These are phyloP conservation scores for Globicephala melas DNA, from an alignment of 2,113 vertebrate genomes.

Conservation along the genomic window DNA sequence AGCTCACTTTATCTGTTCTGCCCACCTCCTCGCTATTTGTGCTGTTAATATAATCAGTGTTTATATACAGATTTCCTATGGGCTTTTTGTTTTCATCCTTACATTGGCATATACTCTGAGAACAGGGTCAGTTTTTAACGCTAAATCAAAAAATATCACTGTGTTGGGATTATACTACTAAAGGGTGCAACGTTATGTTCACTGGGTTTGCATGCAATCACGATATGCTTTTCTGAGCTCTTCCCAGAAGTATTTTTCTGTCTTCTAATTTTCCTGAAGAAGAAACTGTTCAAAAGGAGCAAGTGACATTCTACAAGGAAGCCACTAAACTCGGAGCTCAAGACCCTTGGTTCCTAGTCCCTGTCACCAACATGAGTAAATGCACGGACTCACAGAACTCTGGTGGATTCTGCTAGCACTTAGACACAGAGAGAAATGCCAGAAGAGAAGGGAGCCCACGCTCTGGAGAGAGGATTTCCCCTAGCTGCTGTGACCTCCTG, in stretches of 20 bases:
- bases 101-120: not conserved
- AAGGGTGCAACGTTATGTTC: not conserved
- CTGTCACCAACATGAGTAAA: not conserved
- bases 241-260: not conserved
- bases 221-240: not conserved
- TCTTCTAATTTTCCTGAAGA: not conserved
- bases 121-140: not conserved
- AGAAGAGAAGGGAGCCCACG: not conserved
- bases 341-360: not conserved
- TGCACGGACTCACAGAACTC: not conserved
- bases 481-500: not conserved
- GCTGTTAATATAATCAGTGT: not conserved
- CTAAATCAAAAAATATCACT: conserved; percentile 5
- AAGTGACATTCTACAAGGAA: not conserved
- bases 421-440: not conserved
- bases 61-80: not conserved
- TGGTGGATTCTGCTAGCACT: not conserved
- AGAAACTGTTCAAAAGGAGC: conserved; percentile 8
- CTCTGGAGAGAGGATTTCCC: not conserved
- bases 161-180: not conserved
- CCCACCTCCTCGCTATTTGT: not conserved
- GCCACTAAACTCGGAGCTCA: not conserved
- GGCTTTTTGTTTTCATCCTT: not conserved
- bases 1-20: not conserved
- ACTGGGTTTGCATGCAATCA: not conserved